These are phyloP conservation scores for Oryzias dopingdopingensis DNA, from an alignment of 2,797 vertebrate genomes.

Conservation along the genomic window DNA sequence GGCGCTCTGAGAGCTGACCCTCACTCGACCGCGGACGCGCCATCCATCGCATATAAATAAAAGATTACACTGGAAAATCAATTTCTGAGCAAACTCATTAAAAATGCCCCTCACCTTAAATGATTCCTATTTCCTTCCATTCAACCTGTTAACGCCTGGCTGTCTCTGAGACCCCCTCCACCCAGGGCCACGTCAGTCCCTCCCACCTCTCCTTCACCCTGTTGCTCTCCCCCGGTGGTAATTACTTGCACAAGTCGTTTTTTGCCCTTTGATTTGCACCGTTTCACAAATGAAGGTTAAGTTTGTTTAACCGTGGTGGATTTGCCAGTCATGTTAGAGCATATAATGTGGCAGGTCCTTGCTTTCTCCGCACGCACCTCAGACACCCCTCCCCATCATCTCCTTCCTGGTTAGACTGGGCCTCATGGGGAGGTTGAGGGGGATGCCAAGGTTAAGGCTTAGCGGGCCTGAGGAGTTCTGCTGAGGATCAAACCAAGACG, in stretches of 20 bases:
- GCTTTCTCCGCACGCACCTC: conserved; percentile 77
- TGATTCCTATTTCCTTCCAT: conserved; percentile 83
- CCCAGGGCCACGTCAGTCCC: conserved; percentile 21
- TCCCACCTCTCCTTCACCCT: conserved; percentile 61
- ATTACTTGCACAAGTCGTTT: conserved; percentile 94
- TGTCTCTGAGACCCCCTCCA: conserved; percentile 46
- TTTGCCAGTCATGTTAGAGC: conserved; percentile 98
- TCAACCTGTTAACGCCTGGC: conserved; percentile 66
- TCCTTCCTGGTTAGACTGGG: conserved; percentile 43
- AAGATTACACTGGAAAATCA: conserved; percentile 98
- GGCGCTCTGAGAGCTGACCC: conserved; percentile 84
- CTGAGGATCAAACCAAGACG: conserved; percentile 70
- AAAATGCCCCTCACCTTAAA: conserved; percentile 89
- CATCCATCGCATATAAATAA: conserved; percentile 97
- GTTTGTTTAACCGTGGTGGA: conserved; percentile 98
- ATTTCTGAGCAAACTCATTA: conserved; percentile 97
- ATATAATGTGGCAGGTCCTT: conserved; percentile 91
- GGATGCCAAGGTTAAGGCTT: conserved; percentile 89
- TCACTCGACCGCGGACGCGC: conserved; percentile 83
- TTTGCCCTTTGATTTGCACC: conserved; percentile 90
- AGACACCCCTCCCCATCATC: conserved; percentile 35
- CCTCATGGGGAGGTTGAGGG: conserved; percentile 52
- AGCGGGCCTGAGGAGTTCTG: conserved; percentile 53
- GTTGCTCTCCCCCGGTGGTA: conserved; percentile 80
- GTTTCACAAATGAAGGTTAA: conserved; percentile 99